These are phyloP conservation scores for Stichodactyla mertensii DNA, from an alignment of 64 coral and sea anemone species.

Conservation along the genomic window DNA sequence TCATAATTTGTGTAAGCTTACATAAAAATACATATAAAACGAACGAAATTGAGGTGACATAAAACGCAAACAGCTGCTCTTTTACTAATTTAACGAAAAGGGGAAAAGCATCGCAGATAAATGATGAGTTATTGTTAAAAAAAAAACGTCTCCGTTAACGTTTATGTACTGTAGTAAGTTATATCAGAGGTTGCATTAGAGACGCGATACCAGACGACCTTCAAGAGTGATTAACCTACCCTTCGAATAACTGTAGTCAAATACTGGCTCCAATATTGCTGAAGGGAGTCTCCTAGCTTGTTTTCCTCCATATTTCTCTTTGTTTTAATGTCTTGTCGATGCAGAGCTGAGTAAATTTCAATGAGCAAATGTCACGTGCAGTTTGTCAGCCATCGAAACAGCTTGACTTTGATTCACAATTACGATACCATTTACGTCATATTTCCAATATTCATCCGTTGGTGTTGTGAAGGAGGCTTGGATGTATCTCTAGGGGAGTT, in stretches of 20 bases:
- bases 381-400: conserved; percentile 5
- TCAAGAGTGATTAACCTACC: not conserved
- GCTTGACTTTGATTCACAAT: not conserved
- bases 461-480: not conserved
- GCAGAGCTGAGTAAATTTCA: not conserved
- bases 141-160: too few relatives aligned
- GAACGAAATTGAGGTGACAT: too few relatives aligned
- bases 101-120: too few relatives aligned
- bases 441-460: not conserved
- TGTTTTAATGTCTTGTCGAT: not conserved
- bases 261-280: not conserved
- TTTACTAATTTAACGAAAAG: too few relatives aligned
- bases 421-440: not conserved
- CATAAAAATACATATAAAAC: too few relatives aligned
- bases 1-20: too few relatives aligned
- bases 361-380: not conserved
- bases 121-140: too few relatives aligned
- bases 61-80: too few relatives aligned
- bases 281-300: not conserved
- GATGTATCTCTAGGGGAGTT: not conserved
- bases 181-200: too few relatives aligned
- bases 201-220: too few relatives aligned
- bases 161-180: too few relatives aligned
- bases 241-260: not conserved
- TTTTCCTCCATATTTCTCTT: not conserved